Evolutionary conservation across 2,888 invertebrate genomes (phyloP).

Genomic region (Actias luna): DNA sequence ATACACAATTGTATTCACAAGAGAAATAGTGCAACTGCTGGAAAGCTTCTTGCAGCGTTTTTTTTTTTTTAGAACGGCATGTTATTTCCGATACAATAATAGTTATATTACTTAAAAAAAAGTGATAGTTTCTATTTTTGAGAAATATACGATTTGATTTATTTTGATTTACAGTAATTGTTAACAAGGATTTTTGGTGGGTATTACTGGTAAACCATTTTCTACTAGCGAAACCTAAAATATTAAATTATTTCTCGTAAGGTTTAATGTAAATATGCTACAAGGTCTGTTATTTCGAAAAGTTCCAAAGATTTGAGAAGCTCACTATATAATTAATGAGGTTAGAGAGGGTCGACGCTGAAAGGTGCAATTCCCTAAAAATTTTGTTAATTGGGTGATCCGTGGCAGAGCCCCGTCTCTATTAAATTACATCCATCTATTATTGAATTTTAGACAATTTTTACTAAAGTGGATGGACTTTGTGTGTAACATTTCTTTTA

Average conservation of each 20-base stretch:
- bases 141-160: too few relatives aligned
- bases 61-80: too few relatives aligned
- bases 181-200: too few relatives aligned
- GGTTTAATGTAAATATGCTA: background rate
- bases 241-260: background rate
- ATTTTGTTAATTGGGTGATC: constrained; percentile 1
- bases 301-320: background rate
- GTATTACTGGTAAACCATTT: too few relatives aligned
- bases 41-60: too few relatives aligned
- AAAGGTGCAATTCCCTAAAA: constrained; percentile 4
- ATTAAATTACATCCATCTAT: background rate
- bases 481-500: too few relatives aligned
- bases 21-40: too few relatives aligned
- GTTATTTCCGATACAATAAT: too few relatives aligned
- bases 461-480: background rate
- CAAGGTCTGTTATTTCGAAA: background rate
- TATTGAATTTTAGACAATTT: background rate
- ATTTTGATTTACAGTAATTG: too few relatives aligned
- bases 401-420: background rate
- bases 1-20: too few relatives aligned
- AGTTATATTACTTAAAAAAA: too few relatives aligned
- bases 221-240: background rate
- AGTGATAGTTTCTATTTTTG: too few relatives aligned
- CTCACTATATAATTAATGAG: background rate
- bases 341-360: background rate